phyloP scores from a whole-genome alignment of 2,888 invertebrate species.

The Caenorhabditis sulstoni region DNA sequence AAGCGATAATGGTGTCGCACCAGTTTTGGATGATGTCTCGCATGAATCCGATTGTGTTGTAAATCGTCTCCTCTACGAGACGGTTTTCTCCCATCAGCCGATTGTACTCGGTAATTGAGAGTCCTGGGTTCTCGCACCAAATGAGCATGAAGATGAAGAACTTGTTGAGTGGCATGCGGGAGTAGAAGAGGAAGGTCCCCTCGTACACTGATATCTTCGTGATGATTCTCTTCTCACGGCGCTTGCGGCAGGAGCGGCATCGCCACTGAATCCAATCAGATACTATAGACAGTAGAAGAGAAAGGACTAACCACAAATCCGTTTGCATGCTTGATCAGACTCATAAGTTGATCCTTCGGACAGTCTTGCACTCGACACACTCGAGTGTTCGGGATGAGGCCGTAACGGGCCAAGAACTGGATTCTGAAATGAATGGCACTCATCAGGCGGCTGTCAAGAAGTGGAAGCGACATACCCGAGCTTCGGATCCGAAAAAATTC shows the following conservation, averaged over 20 bases:
- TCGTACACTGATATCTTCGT: conserved; percentile 70
- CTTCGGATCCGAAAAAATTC: conserved; percentile 62
- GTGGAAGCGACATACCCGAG: conserved; percentile 46
- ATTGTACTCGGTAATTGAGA: conserved; percentile 65
- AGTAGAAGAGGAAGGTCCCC: conserved; percentile 68
- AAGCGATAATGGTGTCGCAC: conserved; percentile 57
- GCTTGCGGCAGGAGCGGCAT: conserved; percentile 68
- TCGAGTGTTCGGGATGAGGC: conserved; percentile 67
- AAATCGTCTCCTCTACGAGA: conserved; percentile 69
- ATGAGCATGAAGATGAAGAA: conserved; percentile 70
- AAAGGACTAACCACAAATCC: conserved; percentile 63
- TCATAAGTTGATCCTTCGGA: conserved; percentile 69
- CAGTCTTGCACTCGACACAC: conserved; percentile 63
- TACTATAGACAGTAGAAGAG: neutral
- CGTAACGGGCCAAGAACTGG: conserved; percentile 67
- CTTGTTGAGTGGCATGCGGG: conserved; percentile 68
- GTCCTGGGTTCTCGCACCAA: conserved; percentile 69
- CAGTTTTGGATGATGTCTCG: conserved; percentile 70
- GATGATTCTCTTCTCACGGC: conserved; percentile 65
- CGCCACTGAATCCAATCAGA: conserved; percentile 62
- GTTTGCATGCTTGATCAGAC: conserved; percentile 69
- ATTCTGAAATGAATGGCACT: conserved; percentile 41
- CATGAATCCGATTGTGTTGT: conserved; percentile 69
- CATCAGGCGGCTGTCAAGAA: too few species aligned
- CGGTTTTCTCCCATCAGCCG: conserved; percentile 64